Evolutionary conservation across 2,797 vertebrate species (phyloP), one percentile per base, ranked within the genome.

Genomic region (Psittacula echo): DNA sequence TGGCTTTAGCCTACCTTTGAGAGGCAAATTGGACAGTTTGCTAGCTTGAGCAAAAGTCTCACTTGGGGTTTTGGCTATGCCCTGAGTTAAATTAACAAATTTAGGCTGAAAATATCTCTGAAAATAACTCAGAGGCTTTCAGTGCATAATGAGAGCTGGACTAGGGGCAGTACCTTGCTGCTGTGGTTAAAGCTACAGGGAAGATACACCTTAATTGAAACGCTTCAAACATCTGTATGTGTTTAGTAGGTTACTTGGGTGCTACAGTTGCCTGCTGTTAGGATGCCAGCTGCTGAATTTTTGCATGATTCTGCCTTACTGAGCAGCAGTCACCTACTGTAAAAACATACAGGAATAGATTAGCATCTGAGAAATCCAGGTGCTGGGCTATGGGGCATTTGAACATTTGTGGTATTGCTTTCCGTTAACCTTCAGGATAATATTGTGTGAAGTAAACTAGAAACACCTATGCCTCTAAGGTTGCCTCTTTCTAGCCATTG

Each of bases 281-380:
- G 22, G 15, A 34, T 12, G 85, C 41, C n/a, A 85, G 50, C 23
- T 88, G 58, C 71, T 91, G 42, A 70, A 48, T 77, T 76, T 88
- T 75, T 48, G 60, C 21, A n/a, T 71, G 9, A 42, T 87, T 85
- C 29, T 89, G 22, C 42, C 47, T 74, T 75, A 82, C 42, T 48
- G 50, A 65, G 48, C 50, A 86, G 34, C 26, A 74, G 42, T 79
- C 37, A 61, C 14, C n/a, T 65, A 26, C 51, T 94, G 54, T 71
- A 75, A 77, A 80, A 94, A 67, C 2, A 10, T 41, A 29, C 10
- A 16, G 13, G 15, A 32, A 70, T 45, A 53, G 39, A 81, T 90
- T 64, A 87, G 81, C n/a, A 88, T 47, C 23, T 94, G 84, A 77
- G 62, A 96, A 85, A 64, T 82, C 37, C 85, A 90, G 61, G 32